These are phyloP conservation scores for Rhinoraja longicauda DNA, from an alignment of 2,797 vertebrate genomes.

Conservation along the genomic window DNA sequence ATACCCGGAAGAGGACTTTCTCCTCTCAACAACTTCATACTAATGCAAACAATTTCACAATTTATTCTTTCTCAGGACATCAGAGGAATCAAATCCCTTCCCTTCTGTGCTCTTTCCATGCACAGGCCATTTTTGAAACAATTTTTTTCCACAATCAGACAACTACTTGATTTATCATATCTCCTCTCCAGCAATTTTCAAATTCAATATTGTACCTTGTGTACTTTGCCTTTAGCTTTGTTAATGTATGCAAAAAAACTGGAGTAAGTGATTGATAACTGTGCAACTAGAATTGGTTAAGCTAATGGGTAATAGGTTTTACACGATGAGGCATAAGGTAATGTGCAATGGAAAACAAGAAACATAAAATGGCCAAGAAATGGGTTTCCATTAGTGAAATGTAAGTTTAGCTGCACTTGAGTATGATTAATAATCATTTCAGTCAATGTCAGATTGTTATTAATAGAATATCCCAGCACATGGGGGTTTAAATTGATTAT, in stretches of 20 bases:
- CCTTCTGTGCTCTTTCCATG: background rate
- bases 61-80: background rate
- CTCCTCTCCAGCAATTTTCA: background rate
- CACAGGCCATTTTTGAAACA: background rate
- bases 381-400: background rate
- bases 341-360: background rate
- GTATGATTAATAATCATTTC: background rate
- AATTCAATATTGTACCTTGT: background rate
- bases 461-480: background rate
- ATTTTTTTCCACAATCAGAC: background rate
- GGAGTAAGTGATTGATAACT: background rate
- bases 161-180: background rate
- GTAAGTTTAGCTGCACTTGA: background rate
- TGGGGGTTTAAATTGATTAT: background rate
- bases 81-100: background rate
- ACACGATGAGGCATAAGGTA: background rate
- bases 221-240: background rate
- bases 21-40: background rate
- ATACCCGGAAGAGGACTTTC: background rate
- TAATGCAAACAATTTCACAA: background rate
- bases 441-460: background rate
- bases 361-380: background rate
- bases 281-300: background rate
- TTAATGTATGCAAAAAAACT: background rate
- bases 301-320: background rate